Percentiles rank a stretch among this genome's conserved stretches.
Conservation (phyloP, 2,113 vertebrate species). For the Bucco capensis region DNA sequence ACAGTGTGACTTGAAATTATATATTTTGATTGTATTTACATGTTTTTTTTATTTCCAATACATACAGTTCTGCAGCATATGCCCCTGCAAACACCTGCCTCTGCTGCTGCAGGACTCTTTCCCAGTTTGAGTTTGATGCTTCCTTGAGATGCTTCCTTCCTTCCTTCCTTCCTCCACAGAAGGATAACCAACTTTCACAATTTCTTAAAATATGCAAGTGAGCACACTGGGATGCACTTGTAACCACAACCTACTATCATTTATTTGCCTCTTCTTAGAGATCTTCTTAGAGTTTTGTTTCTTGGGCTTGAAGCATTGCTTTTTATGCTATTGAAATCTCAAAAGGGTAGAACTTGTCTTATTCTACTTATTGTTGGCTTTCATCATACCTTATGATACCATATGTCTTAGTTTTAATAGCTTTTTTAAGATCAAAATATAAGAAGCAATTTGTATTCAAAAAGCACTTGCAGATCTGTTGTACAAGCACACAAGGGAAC, state of each 20-base stretch:
- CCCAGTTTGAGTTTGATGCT: not conserved
- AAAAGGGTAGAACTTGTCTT: not conserved
- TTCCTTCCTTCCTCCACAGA: not conserved
- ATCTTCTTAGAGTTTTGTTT: not conserved
- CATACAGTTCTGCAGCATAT: not conserved
- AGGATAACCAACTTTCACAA: not conserved
- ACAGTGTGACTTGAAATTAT: not conserved
- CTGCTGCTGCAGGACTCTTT: not conserved
- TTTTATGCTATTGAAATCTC: not conserved
- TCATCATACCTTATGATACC: not conserved
- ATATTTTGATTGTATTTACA: not conserved
- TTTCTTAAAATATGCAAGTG: not conserved
- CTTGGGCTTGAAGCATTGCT: not conserved
- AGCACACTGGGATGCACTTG: not conserved
- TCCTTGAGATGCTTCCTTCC: not conserved
- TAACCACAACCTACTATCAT: not conserved
- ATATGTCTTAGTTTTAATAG: not conserved
- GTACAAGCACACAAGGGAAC: not conserved
- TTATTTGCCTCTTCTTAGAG: not conserved
- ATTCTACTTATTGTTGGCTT: not conserved
- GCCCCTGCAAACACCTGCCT: not conserved
- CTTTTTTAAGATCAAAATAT: not conserved
- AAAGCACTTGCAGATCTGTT: not conserved
- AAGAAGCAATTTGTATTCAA: not conserved
- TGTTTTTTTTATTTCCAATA: not conserved